phyloP scores from a whole-genome alignment of 2,888 invertebrate genomes.

The Nomada flava region DNA sequence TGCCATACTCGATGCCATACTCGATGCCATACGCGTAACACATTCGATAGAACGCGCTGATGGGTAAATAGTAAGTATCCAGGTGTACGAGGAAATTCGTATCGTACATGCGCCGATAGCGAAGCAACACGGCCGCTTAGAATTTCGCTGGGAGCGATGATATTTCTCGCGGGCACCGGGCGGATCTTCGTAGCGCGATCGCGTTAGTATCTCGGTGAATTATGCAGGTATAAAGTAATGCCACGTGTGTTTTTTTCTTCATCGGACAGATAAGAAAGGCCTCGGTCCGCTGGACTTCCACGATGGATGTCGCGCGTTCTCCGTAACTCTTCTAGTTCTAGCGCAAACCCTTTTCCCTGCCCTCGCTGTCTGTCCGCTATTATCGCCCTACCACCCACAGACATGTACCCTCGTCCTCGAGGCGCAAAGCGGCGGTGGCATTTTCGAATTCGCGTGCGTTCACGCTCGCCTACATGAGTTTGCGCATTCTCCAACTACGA shows the following conservation, averaged over 20 bases:
- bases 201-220: slow-evolving; percentile 64
- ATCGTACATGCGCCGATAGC: slow-evolving; percentile 14
- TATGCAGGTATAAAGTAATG: slow-evolving; percentile 54
- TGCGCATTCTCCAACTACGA: slow-evolving; percentile 8
- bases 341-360: background rate
- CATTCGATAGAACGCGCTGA: too few species aligned
- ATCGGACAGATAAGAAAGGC: slow-evolving; percentile 44
- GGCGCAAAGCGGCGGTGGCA: background rate
- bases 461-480: slow-evolving; percentile 14
- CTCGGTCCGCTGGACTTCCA: slow-evolving; percentile 28
- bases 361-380: background rate
- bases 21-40: too few species aligned
- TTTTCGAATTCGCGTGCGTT: slow-evolving; percentile 1
- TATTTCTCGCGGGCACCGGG: slow-evolving; percentile 48
- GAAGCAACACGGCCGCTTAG: slow-evolving; percentile 50
- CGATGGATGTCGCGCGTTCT: slow-evolving; percentile 56
- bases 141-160: slow-evolving; percentile 58
- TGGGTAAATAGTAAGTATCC: background rate
- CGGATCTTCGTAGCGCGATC: slow-evolving; percentile 43
- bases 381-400: background rate
- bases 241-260: slow-evolving; percentile 41
- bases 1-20: too few species aligned
- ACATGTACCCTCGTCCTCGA: background rate
- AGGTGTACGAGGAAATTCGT: background rate
- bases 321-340: background rate